These are phyloP conservation scores for Enhydra lutris DNA, from an alignment of 2,113 vertebrate species.

Conservation along the genomic window DNA sequence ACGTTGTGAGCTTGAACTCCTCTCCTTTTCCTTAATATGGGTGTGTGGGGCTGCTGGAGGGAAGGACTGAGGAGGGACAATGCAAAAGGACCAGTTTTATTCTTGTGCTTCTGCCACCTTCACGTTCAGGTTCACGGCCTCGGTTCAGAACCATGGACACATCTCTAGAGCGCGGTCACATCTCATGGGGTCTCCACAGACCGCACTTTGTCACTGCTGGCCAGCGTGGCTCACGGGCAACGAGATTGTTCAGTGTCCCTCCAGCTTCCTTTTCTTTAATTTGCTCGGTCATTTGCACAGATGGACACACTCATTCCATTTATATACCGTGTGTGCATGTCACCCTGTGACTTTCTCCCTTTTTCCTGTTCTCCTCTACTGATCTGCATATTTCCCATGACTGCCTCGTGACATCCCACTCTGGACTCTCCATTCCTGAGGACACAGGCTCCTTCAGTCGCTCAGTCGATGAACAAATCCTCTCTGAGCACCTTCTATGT, in stretches of 20 bases:
- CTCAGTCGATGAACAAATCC: background rate
- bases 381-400: background rate
- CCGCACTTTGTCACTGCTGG: background rate
- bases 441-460: background rate
- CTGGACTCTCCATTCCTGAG: background rate
- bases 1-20: background rate
- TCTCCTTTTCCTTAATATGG: background rate
- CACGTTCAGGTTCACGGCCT: background rate
- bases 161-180: fast-evolving
- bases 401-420: background rate
- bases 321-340: background rate
- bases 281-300: background rate
- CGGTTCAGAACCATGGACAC: too few species aligned
- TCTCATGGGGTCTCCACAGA: background rate
- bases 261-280: background rate
- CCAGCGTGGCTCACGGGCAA: background rate
- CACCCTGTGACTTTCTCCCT: background rate
- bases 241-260: background rate
- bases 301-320: background rate
- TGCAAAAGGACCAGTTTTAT: background rate
- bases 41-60: background rate
- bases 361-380: background rate
- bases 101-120: background rate
- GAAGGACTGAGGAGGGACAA: background rate
- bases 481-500: background rate